Percentiles rank a stretch among this genome's conserved stretches.
phyloP scores from a whole-genome alignment of 2,888 invertebrate species.

The Petrolisthes cinctipes region DNA sequence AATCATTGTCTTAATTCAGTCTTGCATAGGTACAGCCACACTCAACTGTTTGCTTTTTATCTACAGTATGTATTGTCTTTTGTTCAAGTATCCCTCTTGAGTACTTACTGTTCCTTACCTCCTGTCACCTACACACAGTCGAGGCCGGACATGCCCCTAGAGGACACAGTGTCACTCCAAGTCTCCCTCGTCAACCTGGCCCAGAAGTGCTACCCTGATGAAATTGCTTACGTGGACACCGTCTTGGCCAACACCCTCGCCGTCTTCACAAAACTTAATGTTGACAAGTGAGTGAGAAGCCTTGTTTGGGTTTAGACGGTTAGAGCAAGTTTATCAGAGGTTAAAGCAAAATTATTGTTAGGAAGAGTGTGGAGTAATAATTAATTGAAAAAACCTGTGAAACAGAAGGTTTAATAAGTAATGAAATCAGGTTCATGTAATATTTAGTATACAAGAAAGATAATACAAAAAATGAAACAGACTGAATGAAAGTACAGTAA shows the following conservation, averaged over 20 bases:
- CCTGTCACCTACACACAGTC: conserved; percentile 74
- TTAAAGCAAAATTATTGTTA: background rate
- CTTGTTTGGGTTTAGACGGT: background rate
- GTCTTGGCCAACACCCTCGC: conserved; percentile 91
- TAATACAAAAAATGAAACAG: too few relatives aligned
- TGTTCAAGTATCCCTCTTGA: background rate
- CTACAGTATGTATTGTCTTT: background rate
- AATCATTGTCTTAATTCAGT: too few relatives aligned
- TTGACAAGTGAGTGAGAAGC: conserved; percentile 78
- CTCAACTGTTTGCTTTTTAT: background rate
- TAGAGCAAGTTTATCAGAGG: background rate
- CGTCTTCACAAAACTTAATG: conserved; percentile 88
- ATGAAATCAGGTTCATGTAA: too few relatives aligned
- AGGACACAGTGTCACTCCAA: conserved; percentile 95
- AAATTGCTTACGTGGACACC: conserved; percentile 94
- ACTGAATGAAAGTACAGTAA: too few relatives aligned
- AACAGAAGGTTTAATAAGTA: too few relatives aligned
- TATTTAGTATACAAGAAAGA: too few relatives aligned
- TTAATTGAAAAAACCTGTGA: too few relatives aligned
- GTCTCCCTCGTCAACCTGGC: conserved; percentile 94
- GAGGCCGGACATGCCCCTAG: conserved; percentile 92
- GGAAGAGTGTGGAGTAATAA: background rate
- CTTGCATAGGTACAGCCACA: too few relatives aligned
- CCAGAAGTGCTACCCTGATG: conserved; percentile 94
- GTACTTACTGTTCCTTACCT: background rate